phyloP scores from a whole-genome alignment of 2,888 invertebrate species.

The Nomada fucata region DNA sequence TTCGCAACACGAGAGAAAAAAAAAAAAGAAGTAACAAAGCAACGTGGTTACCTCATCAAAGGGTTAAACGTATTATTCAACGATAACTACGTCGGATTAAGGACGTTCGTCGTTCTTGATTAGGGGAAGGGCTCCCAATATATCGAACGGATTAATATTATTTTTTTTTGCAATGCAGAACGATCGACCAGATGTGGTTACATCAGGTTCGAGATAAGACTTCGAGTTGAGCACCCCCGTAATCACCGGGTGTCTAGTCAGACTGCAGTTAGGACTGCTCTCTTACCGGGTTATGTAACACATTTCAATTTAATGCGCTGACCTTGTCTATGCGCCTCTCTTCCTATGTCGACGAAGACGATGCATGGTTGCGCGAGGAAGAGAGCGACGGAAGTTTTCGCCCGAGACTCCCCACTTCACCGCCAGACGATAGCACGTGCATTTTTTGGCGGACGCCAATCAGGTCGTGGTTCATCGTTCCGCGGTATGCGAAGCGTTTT shows the following conservation, averaged over 20 bases:
- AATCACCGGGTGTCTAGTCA: slow-evolving; percentile 81
- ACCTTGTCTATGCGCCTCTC: slow-evolving; percentile 81
- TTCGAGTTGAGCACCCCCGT: slow-evolving; percentile 77
- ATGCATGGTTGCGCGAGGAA: slow-evolving; percentile 52
- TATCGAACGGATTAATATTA: neutral
- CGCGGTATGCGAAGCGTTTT: slow-evolving; percentile 39
- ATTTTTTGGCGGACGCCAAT: slow-evolving; percentile 64
- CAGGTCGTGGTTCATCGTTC: slow-evolving; percentile 51
- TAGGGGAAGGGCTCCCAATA: neutral
- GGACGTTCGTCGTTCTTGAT: neutral
- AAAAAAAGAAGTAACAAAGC: neutral
- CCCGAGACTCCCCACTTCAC: slow-evolving; percentile 62
- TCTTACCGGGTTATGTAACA: slow-evolving; percentile 80
- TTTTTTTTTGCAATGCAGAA: neutral
- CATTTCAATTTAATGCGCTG: slow-evolving; percentile 81
- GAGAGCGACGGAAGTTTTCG: slow-evolving; percentile 68
- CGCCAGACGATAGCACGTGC: slow-evolving; percentile 70
- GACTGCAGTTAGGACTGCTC: slow-evolving; percentile 77
- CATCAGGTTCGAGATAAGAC: neutral
- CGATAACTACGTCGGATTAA: slow-evolving; percentile 8
- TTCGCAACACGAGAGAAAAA: neutral
- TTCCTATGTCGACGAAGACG: slow-evolving; percentile 74
- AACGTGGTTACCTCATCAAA: neutral
- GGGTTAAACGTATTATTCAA: slow-evolving; percentile 15
- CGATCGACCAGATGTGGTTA: neutral